phyloP scores from a whole-genome alignment of 2,797 vertebrate genomes.

The Esox lucius region DNA sequence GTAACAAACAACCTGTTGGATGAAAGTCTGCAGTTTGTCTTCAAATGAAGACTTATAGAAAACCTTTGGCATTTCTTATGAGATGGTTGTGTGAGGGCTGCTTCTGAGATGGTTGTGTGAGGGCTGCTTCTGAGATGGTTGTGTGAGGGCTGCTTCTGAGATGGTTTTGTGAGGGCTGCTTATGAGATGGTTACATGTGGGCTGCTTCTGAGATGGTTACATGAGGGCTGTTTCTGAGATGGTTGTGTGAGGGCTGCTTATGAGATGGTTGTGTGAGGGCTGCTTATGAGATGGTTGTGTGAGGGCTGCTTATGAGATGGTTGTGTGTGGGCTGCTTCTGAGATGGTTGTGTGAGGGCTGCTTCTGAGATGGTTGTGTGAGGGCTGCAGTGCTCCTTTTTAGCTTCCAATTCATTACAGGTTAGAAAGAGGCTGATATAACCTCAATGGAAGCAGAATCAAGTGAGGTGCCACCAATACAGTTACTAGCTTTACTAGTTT shows the following conservation, averaged over 20 bases:
- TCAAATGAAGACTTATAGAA: not conserved
- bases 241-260: not conserved
- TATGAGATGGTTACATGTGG: not conserved
- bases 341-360: no score
- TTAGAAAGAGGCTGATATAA: no score
- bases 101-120: not conserved
- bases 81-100: not conserved
- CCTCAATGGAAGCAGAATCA: no score
- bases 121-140: not conserved
- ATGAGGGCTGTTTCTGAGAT: no score
- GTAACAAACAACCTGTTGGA: constrained; percentile 31
- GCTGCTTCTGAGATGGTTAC: not conserved
- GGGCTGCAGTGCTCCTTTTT: not conserved
- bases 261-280: not conserved
- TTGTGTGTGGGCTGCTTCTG: not conserved
- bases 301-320: no score
- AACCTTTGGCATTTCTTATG: not conserved
- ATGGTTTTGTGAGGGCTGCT: not conserved
- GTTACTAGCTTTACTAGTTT: not conserved
- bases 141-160: not conserved
- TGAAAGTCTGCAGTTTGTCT: not conserved
- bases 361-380: no score
- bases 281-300: not conserved
- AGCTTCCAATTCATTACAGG: no score
- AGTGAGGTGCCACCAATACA: no score